Conservation (phyloP, 2,888 invertebrate species). For the Syrista parreyssii region DNA sequence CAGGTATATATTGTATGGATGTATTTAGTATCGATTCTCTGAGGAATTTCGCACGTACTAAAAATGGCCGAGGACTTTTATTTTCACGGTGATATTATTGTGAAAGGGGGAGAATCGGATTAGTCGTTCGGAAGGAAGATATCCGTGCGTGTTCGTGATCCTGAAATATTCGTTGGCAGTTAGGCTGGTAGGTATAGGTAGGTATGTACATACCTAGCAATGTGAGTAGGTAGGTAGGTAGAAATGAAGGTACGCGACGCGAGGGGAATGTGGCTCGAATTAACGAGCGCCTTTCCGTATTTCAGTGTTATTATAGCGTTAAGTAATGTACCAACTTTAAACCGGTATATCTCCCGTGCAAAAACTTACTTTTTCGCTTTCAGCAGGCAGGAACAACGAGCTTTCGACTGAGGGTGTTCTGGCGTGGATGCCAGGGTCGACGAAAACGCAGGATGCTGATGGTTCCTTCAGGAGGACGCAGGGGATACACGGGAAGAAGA, state of each 20-base stretch:
- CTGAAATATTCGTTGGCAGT: neutral
- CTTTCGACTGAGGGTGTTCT: neutral
- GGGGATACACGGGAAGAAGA: slow-evolving; percentile 20
- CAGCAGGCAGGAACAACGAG: neutral
- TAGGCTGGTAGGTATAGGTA: neutral
- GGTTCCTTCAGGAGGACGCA: neutral
- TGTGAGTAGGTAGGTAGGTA: neutral
- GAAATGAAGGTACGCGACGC: neutral
- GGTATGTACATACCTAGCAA: too few relatives aligned
- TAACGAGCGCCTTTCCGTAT: slow-evolving; percentile 37
- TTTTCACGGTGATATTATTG: neutral
- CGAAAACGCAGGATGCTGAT: neutral
- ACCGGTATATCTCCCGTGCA: slow-evolving; percentile 19
- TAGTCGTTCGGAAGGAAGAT: neutral
- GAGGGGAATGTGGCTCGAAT: slow-evolving; percentile 26
- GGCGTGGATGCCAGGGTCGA: neutral
- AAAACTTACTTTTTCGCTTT: slow-evolving; percentile 30
- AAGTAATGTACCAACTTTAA: slow-evolving; percentile 35
- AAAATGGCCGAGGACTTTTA: neutral
- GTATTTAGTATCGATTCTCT: neutral
- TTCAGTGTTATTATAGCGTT: slow-evolving; percentile 29
- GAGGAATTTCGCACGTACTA: neutral
- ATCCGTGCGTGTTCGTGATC: neutral
- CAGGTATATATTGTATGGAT: neutral
- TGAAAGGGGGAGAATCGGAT: neutral